A percentile compares a stretch with the other conserved stretches of the same genome.
Evolutionary conservation across 2,888 invertebrate genomes (phyloP).

Genomic region (Apamea epomidion): DNA sequence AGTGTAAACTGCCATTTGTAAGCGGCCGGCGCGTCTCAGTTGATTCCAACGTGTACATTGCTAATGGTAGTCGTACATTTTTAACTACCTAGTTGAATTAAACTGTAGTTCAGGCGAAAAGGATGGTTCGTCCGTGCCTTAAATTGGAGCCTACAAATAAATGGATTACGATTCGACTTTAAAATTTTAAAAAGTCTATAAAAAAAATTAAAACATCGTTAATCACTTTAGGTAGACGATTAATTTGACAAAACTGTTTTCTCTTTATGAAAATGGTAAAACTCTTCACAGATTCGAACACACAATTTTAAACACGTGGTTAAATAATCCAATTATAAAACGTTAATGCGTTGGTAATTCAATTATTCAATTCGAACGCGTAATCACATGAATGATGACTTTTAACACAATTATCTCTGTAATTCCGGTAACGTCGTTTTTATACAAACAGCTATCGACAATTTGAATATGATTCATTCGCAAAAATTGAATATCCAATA

Average conservation of each 20-base stretch:
- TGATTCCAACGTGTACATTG: constrained; percentile 16
- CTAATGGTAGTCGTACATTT: constrained; percentile 31
- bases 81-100: constrained; percentile 22
- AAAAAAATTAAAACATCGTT: neutral
- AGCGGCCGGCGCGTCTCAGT: constrained; percentile 19
- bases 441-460: constrained; percentile 56
- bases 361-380: constrained; percentile 34
- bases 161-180: neutral
- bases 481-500: constrained; percentile 56
- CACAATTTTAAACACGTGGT: constrained; percentile 15
- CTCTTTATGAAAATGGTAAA: constrained; percentile 20
- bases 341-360: constrained; percentile 19
- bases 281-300: constrained; percentile 18
- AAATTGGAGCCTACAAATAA: constrained; percentile 17
- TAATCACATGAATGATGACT: constrained; percentile 47
- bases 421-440: constrained; percentile 47
- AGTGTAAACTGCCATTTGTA: constrained; percentile 37
- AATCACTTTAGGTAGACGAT: neutral
- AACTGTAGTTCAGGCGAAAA: constrained; percentile 2
- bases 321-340: constrained; percentile 17
- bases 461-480: constrained; percentile 60
- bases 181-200: neutral
- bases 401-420: constrained; percentile 38
- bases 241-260: constrained; percentile 5
- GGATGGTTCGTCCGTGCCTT: neutral